Percentiles rank a stretch among this genome's conserved stretches.
These are phyloP conservation scores for Drosophila paranaensis DNA, from an alignment of 2,888 invertebrate species.

Conservation along the genomic window DNA sequence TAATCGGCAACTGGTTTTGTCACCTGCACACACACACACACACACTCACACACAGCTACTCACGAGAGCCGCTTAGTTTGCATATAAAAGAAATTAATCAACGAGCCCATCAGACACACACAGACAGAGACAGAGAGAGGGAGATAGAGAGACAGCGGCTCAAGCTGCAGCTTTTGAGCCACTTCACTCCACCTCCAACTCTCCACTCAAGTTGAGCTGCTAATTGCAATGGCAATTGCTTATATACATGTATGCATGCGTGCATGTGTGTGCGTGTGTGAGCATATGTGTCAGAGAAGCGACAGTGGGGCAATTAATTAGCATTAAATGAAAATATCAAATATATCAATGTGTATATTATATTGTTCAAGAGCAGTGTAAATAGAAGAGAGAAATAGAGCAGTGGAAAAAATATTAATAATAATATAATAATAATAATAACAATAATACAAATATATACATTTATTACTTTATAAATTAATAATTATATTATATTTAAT, in stretches of 20 bases:
- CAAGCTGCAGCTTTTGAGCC: slow-evolving; percentile 42
- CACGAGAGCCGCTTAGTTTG: slow-evolving; percentile 66
- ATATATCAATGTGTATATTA: too few species aligned
- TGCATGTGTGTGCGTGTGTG: slow-evolving; percentile 11
- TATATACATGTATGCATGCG: slow-evolving; percentile 1
- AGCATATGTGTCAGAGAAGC: slow-evolving; percentile 7
- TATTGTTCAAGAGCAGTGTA: too few species aligned
- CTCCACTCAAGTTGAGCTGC: slow-evolving; percentile 78
- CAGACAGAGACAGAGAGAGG: slow-evolving; percentile 2
- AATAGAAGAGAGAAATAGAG: neutral
- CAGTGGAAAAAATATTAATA: neutral
- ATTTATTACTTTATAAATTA: neutral
- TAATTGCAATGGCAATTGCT: slow-evolving; percentile 76
- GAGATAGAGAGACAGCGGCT: slow-evolving; percentile 20
- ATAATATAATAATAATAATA: too few species aligned
- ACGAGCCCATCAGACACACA: slow-evolving; percentile 36
- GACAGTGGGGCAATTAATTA: slow-evolving; percentile 45
- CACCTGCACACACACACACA: slow-evolving; percentile 52
- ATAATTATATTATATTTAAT: neutral
- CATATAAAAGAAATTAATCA: slow-evolving; percentile 76
- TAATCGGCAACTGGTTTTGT: slow-evolving; percentile 70
- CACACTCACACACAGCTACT: neutral
- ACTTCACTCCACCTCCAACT: slow-evolving; percentile 64
- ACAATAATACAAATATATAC: neutral
- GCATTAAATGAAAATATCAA: neutral